Percentiles rank a stretch among this genome's conserved stretches.
Conservation (phyloP, 2,113 vertebrate species). For the Oncorhynchus gorbuscha region DNA sequence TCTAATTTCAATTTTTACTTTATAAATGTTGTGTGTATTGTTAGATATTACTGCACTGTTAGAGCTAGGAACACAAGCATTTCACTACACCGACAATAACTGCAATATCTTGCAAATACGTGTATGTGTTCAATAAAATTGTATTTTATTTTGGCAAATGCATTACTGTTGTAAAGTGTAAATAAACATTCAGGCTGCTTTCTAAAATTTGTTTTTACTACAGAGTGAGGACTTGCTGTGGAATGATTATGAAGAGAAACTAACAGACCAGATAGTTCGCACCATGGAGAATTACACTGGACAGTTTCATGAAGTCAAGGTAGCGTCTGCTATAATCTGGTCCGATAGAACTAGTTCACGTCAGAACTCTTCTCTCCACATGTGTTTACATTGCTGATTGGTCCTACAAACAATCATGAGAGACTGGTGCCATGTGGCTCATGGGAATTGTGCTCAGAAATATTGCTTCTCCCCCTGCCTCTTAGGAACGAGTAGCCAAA, state of each 20-base stretch:
- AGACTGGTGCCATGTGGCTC: not conserved
- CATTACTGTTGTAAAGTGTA: too few species aligned
- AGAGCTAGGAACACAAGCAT: too few species aligned
- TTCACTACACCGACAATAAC: too few species aligned
- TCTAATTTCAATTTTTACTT: too few species aligned
- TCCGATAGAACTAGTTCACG: not conserved
- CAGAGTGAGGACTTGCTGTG: constrained; percentile 91
- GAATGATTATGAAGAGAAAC: constrained; percentile 92
- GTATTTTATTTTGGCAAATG: too few species aligned
- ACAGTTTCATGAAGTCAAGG: constrained; percentile 91
- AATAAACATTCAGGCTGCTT: not conserved
- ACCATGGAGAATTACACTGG: constrained; percentile 92
- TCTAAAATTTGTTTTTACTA: not conserved
- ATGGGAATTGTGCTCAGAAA: not conserved
- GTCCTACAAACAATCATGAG: not conserved
- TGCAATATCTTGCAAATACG: too few species aligned
- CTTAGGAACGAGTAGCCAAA: constrained; percentile 88
- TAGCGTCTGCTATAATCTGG: constrained; percentile 36
- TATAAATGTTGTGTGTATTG: too few species aligned
- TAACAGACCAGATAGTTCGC: constrained; percentile 84
- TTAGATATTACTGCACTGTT: too few species aligned
- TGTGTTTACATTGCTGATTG: not conserved
- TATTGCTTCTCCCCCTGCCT: not conserved
- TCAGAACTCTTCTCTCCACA: not conserved
- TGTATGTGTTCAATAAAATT: too few species aligned